Evolutionary conservation across 1,140 invertebrate genomes (phyloP).

Genomic region (Parasteatoda tepidariorum): DNA sequence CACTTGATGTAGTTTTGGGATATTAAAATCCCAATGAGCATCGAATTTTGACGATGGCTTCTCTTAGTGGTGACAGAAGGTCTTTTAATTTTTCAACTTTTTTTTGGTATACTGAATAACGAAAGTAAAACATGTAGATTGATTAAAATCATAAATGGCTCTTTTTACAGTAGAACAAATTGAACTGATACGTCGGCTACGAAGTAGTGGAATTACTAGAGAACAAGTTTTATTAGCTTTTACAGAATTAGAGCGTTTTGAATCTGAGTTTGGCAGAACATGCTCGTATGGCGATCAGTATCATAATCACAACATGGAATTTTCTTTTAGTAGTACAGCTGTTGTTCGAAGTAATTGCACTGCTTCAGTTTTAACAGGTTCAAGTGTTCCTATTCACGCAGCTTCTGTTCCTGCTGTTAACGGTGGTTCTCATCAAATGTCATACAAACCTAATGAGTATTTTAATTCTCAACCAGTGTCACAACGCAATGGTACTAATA

Average conservation of each 20-base stretch:
- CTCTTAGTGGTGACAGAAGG: not conserved
- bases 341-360: conserved; percentile 49
- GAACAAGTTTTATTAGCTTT: conserved; percentile 69
- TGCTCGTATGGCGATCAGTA: conserved; percentile 40
- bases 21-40: not conserved
- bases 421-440: conserved; percentile 28
- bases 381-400: conserved; percentile 15
- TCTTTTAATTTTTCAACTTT: not conserved
- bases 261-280: conserved; percentile 63
- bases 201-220: conserved; percentile 69
- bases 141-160: conserved; percentile 37
- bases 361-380: conserved; percentile 12
- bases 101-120: not conserved
- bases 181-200: conserved; percentile 68
- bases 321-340: conserved; percentile 54
- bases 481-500: conserved; percentile 12
- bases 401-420: conserved; percentile 42
- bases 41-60: not conserved
- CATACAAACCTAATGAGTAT: conserved; percentile 47
- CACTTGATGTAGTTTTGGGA: not conserved
- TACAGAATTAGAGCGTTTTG: conserved; percentile 68
- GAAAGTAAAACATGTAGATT: conserved; percentile 38
- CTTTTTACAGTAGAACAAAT: conserved; percentile 69
- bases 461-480: conserved; percentile 31
- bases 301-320: conserved; percentile 57